These are phyloP conservation scores for Euschistus heros DNA, from an alignment of 1,140 invertebrate genomes.

Conservation along the genomic window DNA sequence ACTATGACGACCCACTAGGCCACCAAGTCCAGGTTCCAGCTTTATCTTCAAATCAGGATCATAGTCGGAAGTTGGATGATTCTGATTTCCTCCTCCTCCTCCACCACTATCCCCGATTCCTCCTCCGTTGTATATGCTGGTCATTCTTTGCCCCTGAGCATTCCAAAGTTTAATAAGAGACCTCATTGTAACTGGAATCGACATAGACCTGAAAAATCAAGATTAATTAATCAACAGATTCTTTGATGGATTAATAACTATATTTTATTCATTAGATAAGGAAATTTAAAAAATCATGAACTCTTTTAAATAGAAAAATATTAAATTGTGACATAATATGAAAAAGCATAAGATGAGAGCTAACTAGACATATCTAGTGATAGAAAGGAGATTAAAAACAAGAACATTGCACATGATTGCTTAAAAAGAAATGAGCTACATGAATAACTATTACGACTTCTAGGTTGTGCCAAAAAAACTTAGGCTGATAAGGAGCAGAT, in stretches of 20 bases:
- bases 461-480: too few relatives aligned
- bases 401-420: too few relatives aligned
- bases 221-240: slow-evolving; percentile 1
- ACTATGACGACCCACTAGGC: not conserved
- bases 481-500: too few relatives aligned
- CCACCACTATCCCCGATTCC: slow-evolving; percentile 26
- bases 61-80: slow-evolving; percentile 30
- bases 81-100: slow-evolving; percentile 31
- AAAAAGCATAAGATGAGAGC: not conserved
- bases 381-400: too few relatives aligned
- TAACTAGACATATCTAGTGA: not conserved
- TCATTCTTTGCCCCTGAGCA: slow-evolving; percentile 13
- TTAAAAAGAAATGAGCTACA: too few relatives aligned
- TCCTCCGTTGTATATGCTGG: slow-evolving; percentile 21
- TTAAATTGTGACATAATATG: not conserved
- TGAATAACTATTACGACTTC: too few relatives aligned
- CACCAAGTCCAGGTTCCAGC: slow-evolving; percentile 39
- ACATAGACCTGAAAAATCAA: slow-evolving; percentile 52
- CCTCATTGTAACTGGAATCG: slow-evolving; percentile 79
- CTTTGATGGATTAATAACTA: slow-evolving; percentile 2
- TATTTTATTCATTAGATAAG: not conserved
- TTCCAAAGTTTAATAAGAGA: slow-evolving; percentile 45
- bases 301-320: not conserved
- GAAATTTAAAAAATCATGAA: slow-evolving; percentile 1
- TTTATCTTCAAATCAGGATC: slow-evolving; percentile 41